Percentiles rank a stretch among this genome's conserved stretches.
Evolutionary conservation across 2,113 vertebrate genomes (phyloP).

Genomic region (Plotosus lineatus): DNA sequence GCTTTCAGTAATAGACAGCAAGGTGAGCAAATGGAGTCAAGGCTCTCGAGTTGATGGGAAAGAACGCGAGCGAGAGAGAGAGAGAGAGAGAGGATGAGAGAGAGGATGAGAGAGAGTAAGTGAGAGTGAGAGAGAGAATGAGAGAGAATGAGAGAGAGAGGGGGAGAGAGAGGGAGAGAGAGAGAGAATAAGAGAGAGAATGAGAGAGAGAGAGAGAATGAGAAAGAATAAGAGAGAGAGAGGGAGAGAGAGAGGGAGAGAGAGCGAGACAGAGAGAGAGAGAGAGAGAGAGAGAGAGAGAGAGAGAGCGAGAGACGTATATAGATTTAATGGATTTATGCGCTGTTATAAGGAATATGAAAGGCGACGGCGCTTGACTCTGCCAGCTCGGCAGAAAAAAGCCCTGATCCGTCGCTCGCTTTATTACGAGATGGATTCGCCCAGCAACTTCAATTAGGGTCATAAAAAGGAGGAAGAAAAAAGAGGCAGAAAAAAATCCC

Average conservation of each 20-base stretch:
- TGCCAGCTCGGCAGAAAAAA: conserved; percentile 53
- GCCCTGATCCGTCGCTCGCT: conserved; percentile 60
- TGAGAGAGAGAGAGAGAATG: background rate
- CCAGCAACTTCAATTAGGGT: conserved; percentile 59
- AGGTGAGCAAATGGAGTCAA: conserved; percentile 23
- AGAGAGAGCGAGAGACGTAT: background rate
- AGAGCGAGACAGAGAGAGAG: background rate
- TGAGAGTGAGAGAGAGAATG: background rate
- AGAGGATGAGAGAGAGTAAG: background rate
- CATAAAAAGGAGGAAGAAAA: conserved; percentile 42
- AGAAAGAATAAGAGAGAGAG: background rate
- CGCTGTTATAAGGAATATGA: conserved; percentile 48
- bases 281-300: background rate
- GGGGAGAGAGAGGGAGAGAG: background rate
- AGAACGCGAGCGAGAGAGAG: background rate
- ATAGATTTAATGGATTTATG: conserved; percentile 51
- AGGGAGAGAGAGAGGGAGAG: background rate
- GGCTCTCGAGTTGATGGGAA: background rate
- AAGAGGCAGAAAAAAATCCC: conserved; percentile 55
- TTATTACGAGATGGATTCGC: conserved; percentile 72
- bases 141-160: too few species aligned
- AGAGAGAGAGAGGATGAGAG: background rate
- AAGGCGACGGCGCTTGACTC: conserved; percentile 26
- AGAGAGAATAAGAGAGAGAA: background rate
- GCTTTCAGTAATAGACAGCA: conserved; percentile 10